Percentiles rank a stretch among this genome's conserved stretches.
phyloP scores from a whole-genome alignment of 2,113 vertebrate genomes.

The Geococcyx californianus region DNA sequence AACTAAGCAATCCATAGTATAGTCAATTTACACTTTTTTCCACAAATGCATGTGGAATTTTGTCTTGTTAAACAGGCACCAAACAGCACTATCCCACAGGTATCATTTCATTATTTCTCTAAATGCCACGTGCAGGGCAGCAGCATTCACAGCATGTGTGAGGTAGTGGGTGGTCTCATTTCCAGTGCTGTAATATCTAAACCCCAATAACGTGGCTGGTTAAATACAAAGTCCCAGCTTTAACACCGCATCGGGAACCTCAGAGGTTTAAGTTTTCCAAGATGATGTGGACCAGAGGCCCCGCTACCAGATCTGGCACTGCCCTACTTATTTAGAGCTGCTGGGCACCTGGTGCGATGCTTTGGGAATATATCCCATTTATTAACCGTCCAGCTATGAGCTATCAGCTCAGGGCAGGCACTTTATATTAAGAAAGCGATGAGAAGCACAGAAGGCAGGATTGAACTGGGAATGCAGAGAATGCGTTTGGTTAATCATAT shows the following conservation, averaged over 20 bases:
- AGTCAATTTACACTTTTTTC: not conserved
- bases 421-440: not conserved
- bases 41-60: not conserved
- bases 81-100: conserved; percentile 7
- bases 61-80: not conserved
- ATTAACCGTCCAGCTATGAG: not conserved
- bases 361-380: not conserved
- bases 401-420: not conserved
- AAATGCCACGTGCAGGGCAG: not conserved
- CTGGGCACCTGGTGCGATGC: not conserved
- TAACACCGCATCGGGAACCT: not conserved
- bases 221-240: not conserved
- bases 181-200: not conserved
- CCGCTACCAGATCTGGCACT: not conserved
- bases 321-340: not conserved
- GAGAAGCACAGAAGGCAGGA: conserved; percentile 9
- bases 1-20: not conserved
- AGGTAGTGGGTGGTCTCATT: conserved; percentile 30
- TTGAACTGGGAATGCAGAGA: not conserved
- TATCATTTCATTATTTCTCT: conserved; percentile 9
- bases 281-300: not conserved
- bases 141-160: not conserved
- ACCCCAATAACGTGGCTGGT: not conserved
- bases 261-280: not conserved
- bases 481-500: not conserved